A percentile compares a stretch with the other conserved stretches of the same genome.
These are phyloP conservation scores for Halcyon senegalensis DNA, from an alignment of 2,113 vertebrate genomes.

Conservation along the genomic window DNA sequence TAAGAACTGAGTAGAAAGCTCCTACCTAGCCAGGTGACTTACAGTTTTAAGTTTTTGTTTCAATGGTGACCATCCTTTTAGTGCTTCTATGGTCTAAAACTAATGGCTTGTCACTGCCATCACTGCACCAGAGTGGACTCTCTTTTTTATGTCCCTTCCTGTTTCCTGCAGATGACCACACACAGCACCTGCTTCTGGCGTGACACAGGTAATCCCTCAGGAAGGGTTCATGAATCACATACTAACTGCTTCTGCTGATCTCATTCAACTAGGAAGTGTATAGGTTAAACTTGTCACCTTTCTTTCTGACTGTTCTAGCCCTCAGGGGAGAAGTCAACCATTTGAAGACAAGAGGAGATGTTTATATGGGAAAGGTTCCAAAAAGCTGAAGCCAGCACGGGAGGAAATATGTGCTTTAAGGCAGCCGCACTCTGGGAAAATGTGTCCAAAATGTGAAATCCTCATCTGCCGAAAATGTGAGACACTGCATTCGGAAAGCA, in stretches of 20 bases:
- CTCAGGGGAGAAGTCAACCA: not conserved
- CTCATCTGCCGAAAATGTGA: conserved; percentile 56
- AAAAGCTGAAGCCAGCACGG: not conserved
- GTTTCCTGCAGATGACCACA: not conserved
- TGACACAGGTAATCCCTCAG: not conserved
- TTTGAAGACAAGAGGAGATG: conserved; percentile 38
- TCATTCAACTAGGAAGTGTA: not conserved
- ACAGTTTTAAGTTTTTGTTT: not conserved
- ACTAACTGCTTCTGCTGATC: not conserved
- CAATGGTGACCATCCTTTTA: not conserved
- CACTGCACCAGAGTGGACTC: not conserved
- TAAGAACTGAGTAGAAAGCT: not conserved
- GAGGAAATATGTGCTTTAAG: conserved; percentile 17
- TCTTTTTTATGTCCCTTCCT: not conserved
- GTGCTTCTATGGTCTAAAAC: not conserved
- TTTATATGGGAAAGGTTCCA: not conserved
- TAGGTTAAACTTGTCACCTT: not conserved
- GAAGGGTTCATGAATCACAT: not conserved
- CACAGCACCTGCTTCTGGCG: rapidly evolving
- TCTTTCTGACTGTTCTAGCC: conserved; percentile 20
- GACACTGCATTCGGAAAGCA: conserved; percentile 62
- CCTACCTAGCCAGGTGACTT: not conserved
- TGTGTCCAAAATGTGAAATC: conserved; percentile 72
- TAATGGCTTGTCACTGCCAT: not conserved
- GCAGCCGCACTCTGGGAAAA: conserved; percentile 20